Evolutionary conservation across 2,888 invertebrate species (phyloP).

Genomic region (Idaea biselata): DNA sequence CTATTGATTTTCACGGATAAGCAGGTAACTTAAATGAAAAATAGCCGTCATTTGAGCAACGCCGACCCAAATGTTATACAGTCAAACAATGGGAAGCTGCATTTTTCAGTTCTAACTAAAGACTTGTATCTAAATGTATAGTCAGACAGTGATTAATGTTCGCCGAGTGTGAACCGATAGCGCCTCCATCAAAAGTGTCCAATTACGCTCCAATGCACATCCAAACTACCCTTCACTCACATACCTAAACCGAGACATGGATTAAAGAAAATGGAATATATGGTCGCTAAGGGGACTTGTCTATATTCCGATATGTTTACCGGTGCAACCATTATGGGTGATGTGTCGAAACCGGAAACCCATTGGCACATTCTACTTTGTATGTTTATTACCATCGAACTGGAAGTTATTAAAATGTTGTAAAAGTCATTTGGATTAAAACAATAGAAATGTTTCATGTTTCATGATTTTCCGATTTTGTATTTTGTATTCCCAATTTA

Average conservation of each 20-base stretch:
- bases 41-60: neutral
- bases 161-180: constrained; percentile 25
- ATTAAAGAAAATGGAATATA: neutral
- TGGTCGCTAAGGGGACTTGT: too few species aligned
- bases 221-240: constrained; percentile 6
- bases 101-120: constrained; percentile 21
- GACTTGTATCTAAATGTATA: constrained; percentile 12
- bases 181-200: constrained; percentile 22
- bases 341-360: too few species aligned
- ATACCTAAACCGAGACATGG: neutral
- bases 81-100: constrained; percentile 22
- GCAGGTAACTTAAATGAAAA: neutral
- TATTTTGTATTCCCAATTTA: too few species aligned
- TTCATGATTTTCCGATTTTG: too few species aligned
- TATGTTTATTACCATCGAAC: too few species aligned
- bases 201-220: constrained; percentile 14
- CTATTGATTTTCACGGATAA: too few species aligned
- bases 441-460: too few species aligned
- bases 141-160: constrained; percentile 47
- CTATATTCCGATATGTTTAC: too few species aligned
- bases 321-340: too few species aligned
- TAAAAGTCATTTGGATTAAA: too few species aligned
- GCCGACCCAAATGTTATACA: constrained; percentile 18
- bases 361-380: too few species aligned
- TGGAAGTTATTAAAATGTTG: too few species aligned